These are phyloP conservation scores for Apostichopus leukothele DNA, from an alignment of 53 echinoderm and acorn worm species.

Conservation along the genomic window DNA sequence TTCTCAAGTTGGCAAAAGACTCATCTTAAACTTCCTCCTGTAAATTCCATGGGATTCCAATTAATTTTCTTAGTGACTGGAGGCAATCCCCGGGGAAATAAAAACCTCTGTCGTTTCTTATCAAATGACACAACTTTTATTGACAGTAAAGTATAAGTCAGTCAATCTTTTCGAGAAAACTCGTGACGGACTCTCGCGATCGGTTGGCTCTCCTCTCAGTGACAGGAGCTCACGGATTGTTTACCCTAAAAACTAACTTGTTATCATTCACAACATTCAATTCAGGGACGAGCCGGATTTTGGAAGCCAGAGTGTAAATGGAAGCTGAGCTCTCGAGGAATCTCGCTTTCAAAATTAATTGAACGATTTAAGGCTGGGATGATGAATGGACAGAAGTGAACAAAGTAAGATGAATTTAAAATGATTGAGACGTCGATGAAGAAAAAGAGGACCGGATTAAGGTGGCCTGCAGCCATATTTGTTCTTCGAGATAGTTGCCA, in stretches of 20 bases:
- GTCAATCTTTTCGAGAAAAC: not conserved
- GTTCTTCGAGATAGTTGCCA: no score
- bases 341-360: not conserved
- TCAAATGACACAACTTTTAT: not conserved
- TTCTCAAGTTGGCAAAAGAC: no score
- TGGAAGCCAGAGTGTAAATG: not conserved
- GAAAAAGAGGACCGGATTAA: no score
- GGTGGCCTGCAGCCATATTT: no score
- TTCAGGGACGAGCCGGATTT: not conserved
- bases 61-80: slow-evolving; percentile 30
- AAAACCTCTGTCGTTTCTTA: not conserved
- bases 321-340: not conserved
- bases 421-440: not conserved
- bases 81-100: slow-evolving; percentile 28
- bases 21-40: not conserved
- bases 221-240: not conserved
- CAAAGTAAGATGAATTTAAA: not conserved
- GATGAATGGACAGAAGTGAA: not conserved
- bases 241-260: not conserved
- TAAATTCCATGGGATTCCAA: not conserved
- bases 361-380: not conserved
- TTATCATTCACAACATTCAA: slow-evolving; percentile 6
- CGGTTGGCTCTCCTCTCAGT: not conserved
- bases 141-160: not conserved
- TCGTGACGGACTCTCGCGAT: not conserved